Conservation (phyloP, 2,888 invertebrate species). For the Eupithecia inturbata region DNA sequence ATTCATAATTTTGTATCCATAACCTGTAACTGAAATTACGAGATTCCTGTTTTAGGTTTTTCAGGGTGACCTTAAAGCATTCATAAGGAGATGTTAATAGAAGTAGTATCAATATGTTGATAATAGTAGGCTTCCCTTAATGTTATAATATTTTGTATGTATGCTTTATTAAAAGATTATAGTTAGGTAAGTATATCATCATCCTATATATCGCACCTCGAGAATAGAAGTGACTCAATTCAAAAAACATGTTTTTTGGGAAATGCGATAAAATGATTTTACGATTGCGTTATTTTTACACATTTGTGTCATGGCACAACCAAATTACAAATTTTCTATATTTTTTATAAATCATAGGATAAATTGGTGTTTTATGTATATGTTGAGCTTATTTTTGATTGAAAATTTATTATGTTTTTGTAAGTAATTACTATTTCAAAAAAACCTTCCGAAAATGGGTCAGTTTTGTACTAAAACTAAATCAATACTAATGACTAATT, state of each 20-base stretch:
- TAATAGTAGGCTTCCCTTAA: too few relatives aligned
- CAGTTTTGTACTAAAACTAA: constrained; percentile 1
- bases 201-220: too few relatives aligned
- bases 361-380: not conserved
- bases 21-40: constrained; percentile 7
- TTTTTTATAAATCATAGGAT: not conserved
- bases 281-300: not conserved
- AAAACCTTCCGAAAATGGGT: not conserved
- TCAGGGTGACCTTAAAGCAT: not conserved
- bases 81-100: not conserved
- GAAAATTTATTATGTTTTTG: not conserved
- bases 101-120: too few relatives aligned
- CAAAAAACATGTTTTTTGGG: not conserved
- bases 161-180: not conserved
- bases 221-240: too few relatives aligned
- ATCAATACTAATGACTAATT: not conserved
- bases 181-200: not conserved
- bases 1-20: constrained; percentile 14
- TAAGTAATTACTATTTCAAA: too few relatives aligned
- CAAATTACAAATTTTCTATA: not conserved
- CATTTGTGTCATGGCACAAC: not conserved
- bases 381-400: not conserved
- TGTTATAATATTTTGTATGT: too few relatives aligned
- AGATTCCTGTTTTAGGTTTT: not conserved
- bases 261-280: constrained; percentile 1